phyloP scores from a whole-genome alignment of 2,888 invertebrate species.

The Tipula vernalis region DNA sequence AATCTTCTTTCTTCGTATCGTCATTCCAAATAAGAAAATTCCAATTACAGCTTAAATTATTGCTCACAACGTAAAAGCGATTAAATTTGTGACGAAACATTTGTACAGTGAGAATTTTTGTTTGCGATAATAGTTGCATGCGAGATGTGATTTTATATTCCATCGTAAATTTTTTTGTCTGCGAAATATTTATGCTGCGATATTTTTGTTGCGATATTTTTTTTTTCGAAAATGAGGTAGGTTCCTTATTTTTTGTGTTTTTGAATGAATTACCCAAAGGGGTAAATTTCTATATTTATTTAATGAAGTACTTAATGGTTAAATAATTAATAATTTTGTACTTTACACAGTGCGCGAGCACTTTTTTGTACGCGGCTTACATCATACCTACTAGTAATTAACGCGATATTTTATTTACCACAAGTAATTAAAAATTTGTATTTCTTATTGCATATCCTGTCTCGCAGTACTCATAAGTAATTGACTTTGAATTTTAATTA shows the following conservation, averaged over 20 bases:
- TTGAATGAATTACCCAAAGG: neutral
- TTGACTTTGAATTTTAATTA: neutral
- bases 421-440: neutral
- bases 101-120: too few species aligned
- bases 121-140: too few species aligned
- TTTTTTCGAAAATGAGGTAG: too few species aligned
- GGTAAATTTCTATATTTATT: neutral
- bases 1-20: too few species aligned
- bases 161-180: too few species aligned
- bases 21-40: too few species aligned
- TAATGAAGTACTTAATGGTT: neutral
- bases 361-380: neutral
- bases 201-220: too few species aligned
- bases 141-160: too few species aligned
- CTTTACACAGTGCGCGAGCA: neutral
- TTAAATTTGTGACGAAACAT: too few species aligned
- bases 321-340: neutral
- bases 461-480: neutral
- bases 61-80: too few species aligned
- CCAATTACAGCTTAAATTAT: too few species aligned
- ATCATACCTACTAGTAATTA: neutral
- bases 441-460: neutral
- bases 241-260: neutral
- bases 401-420: neutral
- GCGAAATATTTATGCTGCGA: too few species aligned